Evolutionary conservation across 2,888 invertebrate species (phyloP).

Genomic region (Drosophila neonasuta): DNA sequence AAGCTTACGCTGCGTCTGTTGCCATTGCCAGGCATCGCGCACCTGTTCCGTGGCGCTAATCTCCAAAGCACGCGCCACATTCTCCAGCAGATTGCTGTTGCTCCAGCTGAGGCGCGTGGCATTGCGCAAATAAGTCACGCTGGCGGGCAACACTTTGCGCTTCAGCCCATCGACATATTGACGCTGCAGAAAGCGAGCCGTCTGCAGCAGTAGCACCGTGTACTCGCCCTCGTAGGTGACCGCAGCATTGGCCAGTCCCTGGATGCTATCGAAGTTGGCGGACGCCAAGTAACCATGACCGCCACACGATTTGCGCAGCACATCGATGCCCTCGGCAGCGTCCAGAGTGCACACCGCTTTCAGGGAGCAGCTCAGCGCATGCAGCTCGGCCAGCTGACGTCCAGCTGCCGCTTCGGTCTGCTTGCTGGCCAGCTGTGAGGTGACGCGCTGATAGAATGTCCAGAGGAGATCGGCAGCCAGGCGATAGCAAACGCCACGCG

Average conservation of each 20-base stretch:
- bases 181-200: conserved; percentile 91
- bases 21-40: conserved; percentile 87
- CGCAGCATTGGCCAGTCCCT: conserved; percentile 91
- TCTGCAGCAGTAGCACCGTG: conserved; percentile 94
- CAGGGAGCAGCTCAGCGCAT: conserved; percentile 94
- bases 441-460: conserved; percentile 91
- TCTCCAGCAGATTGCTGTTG: conserved; percentile 47
- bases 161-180: conserved; percentile 86
- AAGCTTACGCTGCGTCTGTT: conserved; percentile 78
- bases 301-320: conserved; percentile 94
- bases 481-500: conserved; percentile 90
- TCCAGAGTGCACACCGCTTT: conserved; percentile 92
- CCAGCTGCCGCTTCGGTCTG: conserved; percentile 84
- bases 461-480: conserved; percentile 90
- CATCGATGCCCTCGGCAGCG: conserved; percentile 89
- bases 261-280: conserved; percentile 91
- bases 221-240: conserved; percentile 98
- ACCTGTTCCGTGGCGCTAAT: conserved; percentile 84
- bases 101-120: conserved; percentile 56
- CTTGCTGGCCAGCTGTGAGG: conserved; percentile 89
- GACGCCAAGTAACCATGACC: conserved; percentile 96
- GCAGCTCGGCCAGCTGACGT: conserved; percentile 87
- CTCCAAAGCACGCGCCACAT: conserved; percentile 82
- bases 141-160: conserved; percentile 85
- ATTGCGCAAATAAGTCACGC: conserved; percentile 86